These are phyloP conservation scores for Rhagophthalmus giganteus DNA, from an alignment of 2,888 invertebrate species.

Conservation along the genomic window DNA sequence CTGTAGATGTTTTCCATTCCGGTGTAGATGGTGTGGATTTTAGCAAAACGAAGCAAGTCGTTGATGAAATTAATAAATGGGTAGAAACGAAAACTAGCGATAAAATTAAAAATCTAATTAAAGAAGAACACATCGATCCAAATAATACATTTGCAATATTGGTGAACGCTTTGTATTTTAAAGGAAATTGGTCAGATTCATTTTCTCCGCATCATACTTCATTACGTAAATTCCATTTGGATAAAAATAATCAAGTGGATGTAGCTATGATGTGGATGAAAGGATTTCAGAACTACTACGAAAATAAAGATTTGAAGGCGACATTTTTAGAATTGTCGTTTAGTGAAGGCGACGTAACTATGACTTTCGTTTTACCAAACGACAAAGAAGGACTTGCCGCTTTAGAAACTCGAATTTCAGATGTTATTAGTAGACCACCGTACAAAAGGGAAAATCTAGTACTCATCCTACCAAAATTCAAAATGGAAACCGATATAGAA, in stretches of 20 bases:
- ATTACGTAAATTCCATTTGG: constrained; percentile 38
- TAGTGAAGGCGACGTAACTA: constrained; percentile 30
- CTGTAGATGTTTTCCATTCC: constrained; percentile 64
- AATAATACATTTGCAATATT: constrained; percentile 43
- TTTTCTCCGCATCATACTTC: constrained; percentile 34
- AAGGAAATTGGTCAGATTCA: constrained; percentile 41
- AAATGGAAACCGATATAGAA: constrained; percentile 5
- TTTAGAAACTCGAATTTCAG: constrained; percentile 24
- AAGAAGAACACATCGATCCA: constrained; percentile 32
- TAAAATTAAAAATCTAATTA: constrained; percentile 46
- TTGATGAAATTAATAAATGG: constrained; percentile 47
- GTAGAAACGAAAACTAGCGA: constrained; percentile 47
- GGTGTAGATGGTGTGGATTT: constrained; percentile 57
- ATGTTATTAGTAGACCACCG: constrained; percentile 20
- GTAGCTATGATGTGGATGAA: constrained; percentile 44
- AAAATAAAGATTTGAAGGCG: constrained; percentile 36
- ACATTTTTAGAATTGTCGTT: constrained; percentile 45
- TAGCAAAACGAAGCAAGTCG: constrained; percentile 30
- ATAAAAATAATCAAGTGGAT: constrained; percentile 32
- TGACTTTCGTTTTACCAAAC: constrained; percentile 36
- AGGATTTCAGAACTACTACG: constrained; percentile 41
- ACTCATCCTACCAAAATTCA: constrained; percentile 7
- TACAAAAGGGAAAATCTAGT: not conserved
- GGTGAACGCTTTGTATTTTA: constrained; percentile 50
- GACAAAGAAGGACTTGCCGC: constrained; percentile 21